Base-by-base conservation (phyloP, 2,113 vertebrate species). In the Tetraodon nigroviridis region DNA sequence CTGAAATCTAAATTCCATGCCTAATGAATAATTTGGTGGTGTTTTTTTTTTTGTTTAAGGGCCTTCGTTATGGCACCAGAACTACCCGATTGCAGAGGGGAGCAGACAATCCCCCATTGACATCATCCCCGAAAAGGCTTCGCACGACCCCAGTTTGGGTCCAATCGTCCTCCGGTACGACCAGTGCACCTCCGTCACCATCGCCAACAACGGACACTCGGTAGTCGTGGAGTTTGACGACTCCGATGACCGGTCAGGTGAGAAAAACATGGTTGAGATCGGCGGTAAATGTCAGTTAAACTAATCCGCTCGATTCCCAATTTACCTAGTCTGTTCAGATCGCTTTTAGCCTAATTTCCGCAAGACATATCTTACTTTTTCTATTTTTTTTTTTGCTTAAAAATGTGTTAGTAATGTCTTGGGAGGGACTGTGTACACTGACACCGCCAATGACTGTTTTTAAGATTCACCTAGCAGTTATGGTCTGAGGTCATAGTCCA, bases 151-250 rank as follows among this genome's bases (percentile, higher is more conserved):
- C 55, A 86, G 20, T 29, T 89, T 99, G 56, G 86, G 82, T 42
- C 92, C 92, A 0, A 88, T 99, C 7, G 32, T 84, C 12, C 17
- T 95, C 48, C 91, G 88, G 75, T 99, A 99, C 1, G 92, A 94
- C 47, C 87, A 80, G 0, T 95, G 94, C 53, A 90, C 86, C 2
- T 98, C 96, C 44, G 84, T 94, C 67, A 92, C 76, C 77, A 94
- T 99, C 24, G 62, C 89, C 85, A 99, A 98, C 84, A 98, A 94
- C 2, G 96, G 97, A 18, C 93, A 95, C 69, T 98, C 97, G 0
- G 93, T 98, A 44, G 89, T 92, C 78, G 95, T 99, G 69, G 93
- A 95, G 75, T 98, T 96, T 70, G 92, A 92, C 55, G 97, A 98
- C 60, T 68, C 87, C 0, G 93, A 96, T 66, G 92, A 96, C 74